A percentile compares a stretch with the other conserved stretches of the same genome.
Evolutionary conservation across 2,797 vertebrate species (phyloP).

Genomic region (Phaenicophaeus curvirostris): DNA sequence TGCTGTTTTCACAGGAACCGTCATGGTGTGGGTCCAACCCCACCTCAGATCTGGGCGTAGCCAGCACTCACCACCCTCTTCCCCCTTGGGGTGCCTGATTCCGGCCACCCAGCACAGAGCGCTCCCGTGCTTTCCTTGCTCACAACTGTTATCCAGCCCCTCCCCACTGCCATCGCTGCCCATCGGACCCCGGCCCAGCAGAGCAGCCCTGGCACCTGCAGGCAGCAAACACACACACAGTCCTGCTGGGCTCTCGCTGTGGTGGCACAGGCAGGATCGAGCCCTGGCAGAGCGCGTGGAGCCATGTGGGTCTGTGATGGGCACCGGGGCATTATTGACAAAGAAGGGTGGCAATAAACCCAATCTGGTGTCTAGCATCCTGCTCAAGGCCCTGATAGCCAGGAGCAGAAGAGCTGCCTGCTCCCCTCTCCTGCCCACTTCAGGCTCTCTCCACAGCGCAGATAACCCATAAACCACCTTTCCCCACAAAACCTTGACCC

Average conservation of each 20-base stretch:
- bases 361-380: background rate
- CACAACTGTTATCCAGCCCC: background rate
- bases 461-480: background rate
- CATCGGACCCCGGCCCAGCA: background rate
- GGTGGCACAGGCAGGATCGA: background rate
- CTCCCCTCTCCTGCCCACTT: background rate
- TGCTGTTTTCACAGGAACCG: rapidly evolving
- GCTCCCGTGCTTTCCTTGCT: background rate
- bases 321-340: rapidly evolving
- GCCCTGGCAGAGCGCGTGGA: background rate
- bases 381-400: background rate
- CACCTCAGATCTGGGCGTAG: background rate
- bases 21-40: rapidly evolving
- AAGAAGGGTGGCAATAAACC: background rate
- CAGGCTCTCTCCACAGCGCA: background rate
- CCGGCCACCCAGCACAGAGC: background rate
- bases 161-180: too few relatives aligned
- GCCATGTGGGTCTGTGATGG: rapidly evolving
- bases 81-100: background rate
- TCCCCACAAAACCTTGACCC: background rate
- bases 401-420: background rate
- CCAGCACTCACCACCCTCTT: background rate
- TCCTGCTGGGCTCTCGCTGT: background rate
- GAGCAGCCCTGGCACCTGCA: rapidly evolving
- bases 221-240: rapidly evolving